These are phyloP conservation scores for Podarcis cretensis DNA, from an alignment of 2,113 vertebrate genomes.

Conservation along the genomic window DNA sequence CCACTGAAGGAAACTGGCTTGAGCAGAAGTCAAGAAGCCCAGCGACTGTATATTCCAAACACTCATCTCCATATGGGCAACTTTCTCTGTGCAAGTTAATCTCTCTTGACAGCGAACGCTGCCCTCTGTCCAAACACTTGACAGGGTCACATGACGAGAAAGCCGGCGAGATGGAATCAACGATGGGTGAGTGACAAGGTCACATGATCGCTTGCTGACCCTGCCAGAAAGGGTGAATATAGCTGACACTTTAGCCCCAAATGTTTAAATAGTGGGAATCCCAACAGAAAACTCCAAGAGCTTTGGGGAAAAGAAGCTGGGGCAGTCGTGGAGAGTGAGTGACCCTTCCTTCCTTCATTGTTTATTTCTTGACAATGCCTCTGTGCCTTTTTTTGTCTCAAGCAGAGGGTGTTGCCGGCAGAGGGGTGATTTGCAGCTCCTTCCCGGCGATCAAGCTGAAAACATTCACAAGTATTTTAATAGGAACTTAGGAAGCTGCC, in stretches of 20 bases:
- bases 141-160: slow-evolving; percentile 56
- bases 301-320: background rate
- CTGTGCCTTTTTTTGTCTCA: background rate
- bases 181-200: slow-evolving; percentile 46
- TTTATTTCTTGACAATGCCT: background rate
- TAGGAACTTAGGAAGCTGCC: too few relatives aligned
- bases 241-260: slow-evolving; percentile 40
- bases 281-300: slow-evolving; percentile 16
- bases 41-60: background rate
- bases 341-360: background rate
- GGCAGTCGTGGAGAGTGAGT: background rate
- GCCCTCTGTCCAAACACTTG: slow-evolving; percentile 53
- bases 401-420: background rate
- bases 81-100: slow-evolving; percentile 42
- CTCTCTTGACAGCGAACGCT: slow-evolving; percentile 36
- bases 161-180: slow-evolving; percentile 24
- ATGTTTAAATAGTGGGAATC: slow-evolving; percentile 25
- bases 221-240: slow-evolving; percentile 31
- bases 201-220: slow-evolving; percentile 49
- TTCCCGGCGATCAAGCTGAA: background rate
- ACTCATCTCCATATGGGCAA: background rate
- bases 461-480: background rate
- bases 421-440: too few relatives aligned
- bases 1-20: background rate
- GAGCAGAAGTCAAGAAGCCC: background rate